Base-by-base conservation (phyloP, 2,888 invertebrate species). In the Entomobrya multifasciata region DNA sequence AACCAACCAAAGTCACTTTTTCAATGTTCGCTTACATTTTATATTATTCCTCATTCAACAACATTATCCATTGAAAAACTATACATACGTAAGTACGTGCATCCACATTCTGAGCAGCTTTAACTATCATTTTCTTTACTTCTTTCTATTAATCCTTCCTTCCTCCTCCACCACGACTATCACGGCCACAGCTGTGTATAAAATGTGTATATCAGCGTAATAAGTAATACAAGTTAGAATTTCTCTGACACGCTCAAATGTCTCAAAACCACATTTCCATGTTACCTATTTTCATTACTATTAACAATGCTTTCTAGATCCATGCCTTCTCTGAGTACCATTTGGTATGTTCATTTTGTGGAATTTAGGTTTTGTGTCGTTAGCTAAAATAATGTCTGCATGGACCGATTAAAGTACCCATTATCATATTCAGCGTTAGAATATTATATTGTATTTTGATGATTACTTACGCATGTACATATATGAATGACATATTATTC, bases 201-300 rank as follows among this genome's bases (percentile, higher is more conserved):
- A 15, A 60, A 3, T 27, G 30, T 17, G 1, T 13, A 60, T 15
- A 60, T 60, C 10, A 13, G 30, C 62, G 6, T 60, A 11, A 17
- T 22, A 55, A 17, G 30, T 17, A 76, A 17, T 55, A 76, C 62
- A 78, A 27, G 17, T n/a, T 22, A 41, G 27, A 52, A 70, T 27
- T 60, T 57, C 57, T 72, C 47, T 36, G 83, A 83, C 83, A 60
- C 41, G 77, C 55, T 83, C 55, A 20, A 76, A 76, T 65, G 83
- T 77, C 76, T 77, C 76, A 67, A 76, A 70, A 67, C 77, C 65
- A 76, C 70, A 70, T 30, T 77, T 36, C n/a, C 52, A 41, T 44
- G 17, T 41, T 77, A 65, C 83, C 67, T 76, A 36, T 60, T 60
- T n/a, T n/a, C n/a, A 60, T 44, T 65, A 74, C 22, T 44, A 67